Evolutionary conservation across 2,113 vertebrate genomes (phyloP), one percentile per base, ranked within the genome.

Genomic region (Psophia crepitans): DNA sequence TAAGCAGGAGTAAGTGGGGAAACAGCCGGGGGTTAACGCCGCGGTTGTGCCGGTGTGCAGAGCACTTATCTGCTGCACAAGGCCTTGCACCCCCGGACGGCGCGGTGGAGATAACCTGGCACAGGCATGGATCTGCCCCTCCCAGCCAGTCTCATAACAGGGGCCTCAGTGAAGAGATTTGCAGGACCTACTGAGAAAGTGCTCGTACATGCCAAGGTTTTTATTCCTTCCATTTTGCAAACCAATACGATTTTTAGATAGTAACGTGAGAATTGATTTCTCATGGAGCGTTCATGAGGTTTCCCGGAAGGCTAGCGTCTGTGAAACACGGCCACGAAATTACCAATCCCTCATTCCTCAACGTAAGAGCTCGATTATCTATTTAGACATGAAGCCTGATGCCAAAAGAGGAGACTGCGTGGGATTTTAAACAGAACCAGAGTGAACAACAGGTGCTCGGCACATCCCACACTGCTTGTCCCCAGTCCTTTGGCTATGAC

Each of bases 401-500:
- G 44, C 30, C 24, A 11, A 32, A 69, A 68, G 35, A 17, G 46
- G 30, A 41, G 18, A 21, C 35, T 46, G 14, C 0, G 0, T 57
- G 48, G 11, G 30, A 28, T 68, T 54, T 78, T 33, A 75, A 71
- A 57, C 33, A 48, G 75, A 57, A n/a, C 7, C 30, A 32, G 11
- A 9, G 37, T 13, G 30, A 56, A 30, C 11, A 39, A 18, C 15
- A 46, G n/a, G 18, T 82, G 17, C 41, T 70, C 0, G 0, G 14
- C 43, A 24, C 1, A 0, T 58, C 22, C 33, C 13, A 11, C 0
- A 0, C 30, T 0, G 0, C 33, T 77, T 69, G 9, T n/a, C 43
- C 73, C 80, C 49, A 19, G 14, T 33, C 73, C 27, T 58, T 33
- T 26, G 24, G 18, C 77, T 51, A 9, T 46, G 22, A 33, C 53